phyloP scores from a whole-genome alignment of 2,797 vertebrate genomes.

The Ispidina picta region DNA sequence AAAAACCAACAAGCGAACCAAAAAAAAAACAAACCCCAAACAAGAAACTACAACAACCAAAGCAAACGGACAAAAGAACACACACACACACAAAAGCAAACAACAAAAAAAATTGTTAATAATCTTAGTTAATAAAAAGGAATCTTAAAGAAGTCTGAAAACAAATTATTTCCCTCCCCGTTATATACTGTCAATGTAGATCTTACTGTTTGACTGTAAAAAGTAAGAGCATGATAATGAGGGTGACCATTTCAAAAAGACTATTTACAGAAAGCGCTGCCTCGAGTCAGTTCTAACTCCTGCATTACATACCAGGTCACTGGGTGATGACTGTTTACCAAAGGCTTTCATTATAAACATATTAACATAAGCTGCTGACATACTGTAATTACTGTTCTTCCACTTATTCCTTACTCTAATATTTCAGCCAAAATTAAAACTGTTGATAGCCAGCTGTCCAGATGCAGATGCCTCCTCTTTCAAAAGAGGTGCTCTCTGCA shows the following conservation, averaged over 20 bases:
- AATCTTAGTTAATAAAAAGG: not conserved
- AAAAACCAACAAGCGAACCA: not conserved
- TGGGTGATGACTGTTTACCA: not conserved
- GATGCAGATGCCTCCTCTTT: not conserved
- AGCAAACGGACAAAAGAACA: too few species aligned
- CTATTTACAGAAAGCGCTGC: not conserved
- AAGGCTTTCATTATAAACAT: not conserved
- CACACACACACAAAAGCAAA: too few species aligned
- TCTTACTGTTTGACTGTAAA: not conserved
- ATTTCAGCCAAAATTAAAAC: not conserved
- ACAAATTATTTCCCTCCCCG: not conserved
- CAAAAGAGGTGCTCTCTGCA: not conserved
- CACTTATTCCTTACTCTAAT: accelerated
- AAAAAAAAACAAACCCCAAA: not conserved
- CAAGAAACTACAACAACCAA: too few species aligned
- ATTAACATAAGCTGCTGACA: not conserved
- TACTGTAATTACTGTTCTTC: not conserved
- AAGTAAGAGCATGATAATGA: not conserved
- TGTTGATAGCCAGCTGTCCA: not conserved
- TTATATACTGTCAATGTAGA: not conserved
- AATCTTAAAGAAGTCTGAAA: not conserved
- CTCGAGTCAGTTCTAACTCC: not conserved
- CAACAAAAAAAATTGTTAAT: too few species aligned
- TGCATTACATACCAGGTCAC: not conserved
- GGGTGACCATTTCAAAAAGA: not conserved